Percentiles rank a stretch among this genome's conserved stretches.
Evolutionary conservation across 2,888 invertebrate species (phyloP).

Genomic region (Plagiodera versicolora): DNA sequence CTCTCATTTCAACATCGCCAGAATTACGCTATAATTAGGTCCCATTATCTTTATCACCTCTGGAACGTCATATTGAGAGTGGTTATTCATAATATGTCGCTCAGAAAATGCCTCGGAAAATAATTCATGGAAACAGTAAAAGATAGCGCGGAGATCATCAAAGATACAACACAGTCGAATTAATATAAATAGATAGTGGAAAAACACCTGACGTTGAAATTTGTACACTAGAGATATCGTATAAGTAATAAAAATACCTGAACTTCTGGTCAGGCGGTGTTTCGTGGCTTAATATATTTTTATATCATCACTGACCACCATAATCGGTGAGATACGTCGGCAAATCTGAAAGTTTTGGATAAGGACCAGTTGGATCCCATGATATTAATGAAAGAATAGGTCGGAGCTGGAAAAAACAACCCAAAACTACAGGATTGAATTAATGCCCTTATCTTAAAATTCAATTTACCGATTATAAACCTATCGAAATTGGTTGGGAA

Average conservation of each 20-base stretch:
- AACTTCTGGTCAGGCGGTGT: neutral
- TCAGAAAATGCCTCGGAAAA: too few relatives aligned
- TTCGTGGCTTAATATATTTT: neutral
- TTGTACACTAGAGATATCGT: neutral
- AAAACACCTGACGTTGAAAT: too few relatives aligned
- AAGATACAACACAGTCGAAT: too few relatives aligned
- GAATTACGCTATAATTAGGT: too few relatives aligned
- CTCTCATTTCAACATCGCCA: too few relatives aligned
- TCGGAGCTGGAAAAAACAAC: neutral
- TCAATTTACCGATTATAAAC: neutral
- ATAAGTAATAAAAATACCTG: neutral
- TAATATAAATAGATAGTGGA: too few relatives aligned
- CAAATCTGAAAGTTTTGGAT: neutral
- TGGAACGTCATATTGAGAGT: too few relatives aligned
- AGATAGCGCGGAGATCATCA: too few relatives aligned
- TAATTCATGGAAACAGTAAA: too few relatives aligned
- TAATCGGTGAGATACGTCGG: neutral
- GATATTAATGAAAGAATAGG: neutral
- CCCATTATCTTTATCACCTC: too few relatives aligned
- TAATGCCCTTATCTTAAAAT: neutral
- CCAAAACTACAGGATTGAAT: neutral
- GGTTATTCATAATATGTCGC: too few relatives aligned
- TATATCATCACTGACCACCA: neutral
- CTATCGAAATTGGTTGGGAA: neutral
- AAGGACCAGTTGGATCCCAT: neutral